These are phyloP conservation scores for Plagodis dolabraria DNA, from an alignment of 2,888 invertebrate genomes.

Conservation along the genomic window DNA sequence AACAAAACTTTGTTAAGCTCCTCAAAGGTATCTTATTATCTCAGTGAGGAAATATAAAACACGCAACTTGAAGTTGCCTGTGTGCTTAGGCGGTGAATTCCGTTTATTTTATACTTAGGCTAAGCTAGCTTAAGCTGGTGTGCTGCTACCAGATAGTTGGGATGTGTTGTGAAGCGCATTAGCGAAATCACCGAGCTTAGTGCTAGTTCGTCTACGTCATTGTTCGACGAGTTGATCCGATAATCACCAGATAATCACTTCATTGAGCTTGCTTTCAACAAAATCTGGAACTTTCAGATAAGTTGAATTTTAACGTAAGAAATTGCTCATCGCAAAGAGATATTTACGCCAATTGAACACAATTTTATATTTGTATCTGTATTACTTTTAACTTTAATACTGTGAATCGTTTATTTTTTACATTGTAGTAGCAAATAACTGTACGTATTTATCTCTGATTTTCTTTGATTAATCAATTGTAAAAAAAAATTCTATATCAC, in stretches of 20 bases:
- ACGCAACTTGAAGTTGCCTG: conserved; percentile 38
- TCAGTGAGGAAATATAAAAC: conserved; percentile 46
- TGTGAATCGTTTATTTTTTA: too few species aligned
- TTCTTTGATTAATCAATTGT: too few species aligned
- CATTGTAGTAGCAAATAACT: too few species aligned
- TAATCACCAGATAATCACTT: conserved; percentile 14
- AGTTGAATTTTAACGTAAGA: too few species aligned
- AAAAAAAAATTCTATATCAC: too few species aligned
- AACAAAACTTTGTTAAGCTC: conserved; percentile 49
- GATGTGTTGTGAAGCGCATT: conserved; percentile 31
- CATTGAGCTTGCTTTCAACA: conserved; percentile 7
- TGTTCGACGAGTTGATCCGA: conserved; percentile 24
- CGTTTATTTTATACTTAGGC: conserved; percentile 40
- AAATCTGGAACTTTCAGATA: neutral
- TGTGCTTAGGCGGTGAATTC: conserved; percentile 40
- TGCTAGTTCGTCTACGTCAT: conserved; percentile 20
- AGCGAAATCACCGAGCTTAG: conserved; percentile 27
- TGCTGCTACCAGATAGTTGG: conserved; percentile 36
- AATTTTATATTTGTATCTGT: too few species aligned
- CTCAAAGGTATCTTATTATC: conserved; percentile 48
- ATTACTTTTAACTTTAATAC: too few species aligned
- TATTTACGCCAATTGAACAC: too few species aligned
- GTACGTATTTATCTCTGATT: too few species aligned
- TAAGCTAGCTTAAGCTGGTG: conserved; percentile 31
- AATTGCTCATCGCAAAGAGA: too few species aligned